Percentiles rank a stretch among this genome's conserved stretches.
Evolutionary conservation across 2,113 vertebrate genomes (phyloP).

Genomic region (Lichenostomus cassidix): DNA sequence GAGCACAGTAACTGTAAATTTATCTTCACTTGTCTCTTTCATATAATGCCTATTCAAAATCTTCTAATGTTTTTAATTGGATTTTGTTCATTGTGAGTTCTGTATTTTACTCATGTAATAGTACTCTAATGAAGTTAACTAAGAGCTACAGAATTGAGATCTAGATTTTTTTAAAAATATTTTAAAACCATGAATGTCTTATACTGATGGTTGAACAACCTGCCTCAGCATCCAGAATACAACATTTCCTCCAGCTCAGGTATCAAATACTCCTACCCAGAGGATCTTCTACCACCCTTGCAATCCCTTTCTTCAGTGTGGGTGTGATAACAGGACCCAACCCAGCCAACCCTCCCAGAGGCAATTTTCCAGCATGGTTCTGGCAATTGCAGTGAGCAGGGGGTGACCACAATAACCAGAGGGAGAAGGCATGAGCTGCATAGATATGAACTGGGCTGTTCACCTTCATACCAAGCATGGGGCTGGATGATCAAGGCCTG

Average conservation of each 20-base stretch:
- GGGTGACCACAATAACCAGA: background rate
- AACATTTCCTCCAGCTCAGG: background rate
- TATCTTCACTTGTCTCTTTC: background rate
- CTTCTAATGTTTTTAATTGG: background rate
- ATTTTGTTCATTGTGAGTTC: background rate
- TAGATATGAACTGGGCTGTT: background rate
- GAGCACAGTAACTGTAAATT: background rate
- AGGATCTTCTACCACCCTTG: background rate
- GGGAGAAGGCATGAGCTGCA: background rate
- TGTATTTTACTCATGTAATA: background rate
- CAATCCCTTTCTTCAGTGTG: background rate
- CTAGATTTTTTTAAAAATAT: background rate
- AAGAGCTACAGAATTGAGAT: background rate
- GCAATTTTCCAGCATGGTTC: background rate
- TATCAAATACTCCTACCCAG: background rate
- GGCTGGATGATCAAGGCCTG: background rate
- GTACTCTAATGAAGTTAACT: background rate
- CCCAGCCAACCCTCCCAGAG: background rate
- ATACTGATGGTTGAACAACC: background rate
- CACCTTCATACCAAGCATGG: accelerated
- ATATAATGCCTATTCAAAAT: background rate
- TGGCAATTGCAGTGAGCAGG: background rate
- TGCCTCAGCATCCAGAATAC: background rate
- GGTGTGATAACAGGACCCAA: background rate
- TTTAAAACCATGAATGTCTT: background rate